Evolutionary conservation across 2,888 invertebrate genomes (phyloP).

Genomic region (Drosophila kuntzei): DNA sequence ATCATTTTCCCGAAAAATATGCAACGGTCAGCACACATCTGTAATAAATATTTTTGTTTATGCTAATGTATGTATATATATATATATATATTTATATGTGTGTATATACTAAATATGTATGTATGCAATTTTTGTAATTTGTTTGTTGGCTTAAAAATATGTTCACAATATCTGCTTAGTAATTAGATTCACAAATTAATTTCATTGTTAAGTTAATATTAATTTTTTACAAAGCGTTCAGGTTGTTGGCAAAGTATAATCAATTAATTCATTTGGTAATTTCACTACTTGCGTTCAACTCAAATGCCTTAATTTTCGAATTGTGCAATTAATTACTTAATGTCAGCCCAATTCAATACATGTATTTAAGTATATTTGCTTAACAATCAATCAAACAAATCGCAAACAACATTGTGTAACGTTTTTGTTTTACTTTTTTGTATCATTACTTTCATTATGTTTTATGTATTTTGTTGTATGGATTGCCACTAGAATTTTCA

Average conservation of each 20-base stretch:
- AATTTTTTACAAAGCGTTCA: slow-evolving; percentile 70
- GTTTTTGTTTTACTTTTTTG: slow-evolving; percentile 13
- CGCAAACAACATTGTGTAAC: slow-evolving; percentile 71
- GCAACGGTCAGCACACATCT: slow-evolving; percentile 35
- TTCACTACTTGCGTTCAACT: slow-evolving; percentile 55
- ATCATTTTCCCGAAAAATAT: slow-evolving; percentile 41
- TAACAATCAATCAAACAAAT: slow-evolving; percentile 75
- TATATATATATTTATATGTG: slow-evolving; percentile 35
- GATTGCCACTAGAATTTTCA: slow-evolving; percentile 70
- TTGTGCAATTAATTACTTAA: slow-evolving; percentile 58
- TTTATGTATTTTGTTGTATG: slow-evolving; percentile 19
- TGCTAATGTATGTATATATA: slow-evolving; percentile 57
- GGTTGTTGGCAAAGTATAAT: slow-evolving; percentile 71
- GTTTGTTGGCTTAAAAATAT: slow-evolving; percentile 65
- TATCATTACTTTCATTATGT: slow-evolving; percentile 18
- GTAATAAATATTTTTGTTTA: slow-evolving; percentile 48
- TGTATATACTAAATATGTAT: slow-evolving; percentile 27
- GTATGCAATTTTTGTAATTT: slow-evolving; percentile 61
- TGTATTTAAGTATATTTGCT: slow-evolving; percentile 45
- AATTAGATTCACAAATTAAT: slow-evolving; percentile 68
- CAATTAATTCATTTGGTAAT: slow-evolving; percentile 39
- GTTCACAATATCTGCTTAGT: slow-evolving; percentile 76
- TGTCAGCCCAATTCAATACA: slow-evolving; percentile 36
- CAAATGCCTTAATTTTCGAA: slow-evolving; percentile 42
- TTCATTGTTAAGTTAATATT: slow-evolving; percentile 13